Base-by-base conservation (phyloP, 2,888 invertebrate genomes). In the Pycnomerus fuliginosus region DNA sequence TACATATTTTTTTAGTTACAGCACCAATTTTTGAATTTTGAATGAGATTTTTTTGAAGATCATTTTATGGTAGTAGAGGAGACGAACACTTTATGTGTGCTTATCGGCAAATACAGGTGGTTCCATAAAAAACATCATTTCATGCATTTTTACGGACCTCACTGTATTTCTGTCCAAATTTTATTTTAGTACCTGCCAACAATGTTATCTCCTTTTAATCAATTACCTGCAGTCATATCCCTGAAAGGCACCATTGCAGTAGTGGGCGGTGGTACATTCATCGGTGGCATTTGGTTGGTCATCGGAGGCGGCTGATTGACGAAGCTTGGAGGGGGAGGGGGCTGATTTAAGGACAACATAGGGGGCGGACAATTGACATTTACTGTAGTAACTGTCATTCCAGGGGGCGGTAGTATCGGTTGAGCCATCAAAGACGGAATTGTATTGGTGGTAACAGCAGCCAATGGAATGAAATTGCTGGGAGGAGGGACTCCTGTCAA, bases 181-280 rank as follows among this genome's bases (percentile, higher is more conserved):
- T n/a, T n/a, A n/a, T n/a, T n/a, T n/a, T n/a, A n/a, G n/a, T n/a
- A n/a, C n/a, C n/a, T n/a, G n/a, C n/a, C n/a, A n/a, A n/a, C n/a
- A n/a, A n/a, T n/a, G n/a, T n/a, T n/a, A n/a, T n/a, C n/a, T n/a
- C n/a, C n/a, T n/a, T n/a, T n/a, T n/a, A n/a, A n/a, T n/a, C n/a
- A 57, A 53, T 63, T 71, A 72, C 72, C 72, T 71, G 69, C 50
- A 46, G 62, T 65, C 49, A 65, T 44, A 54, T 71, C 69, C 37
- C 62, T 61, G 17, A 62, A 65, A 31, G 48, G 37, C 15, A 52
- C 53, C 36, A 62, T 54, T 1, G 67, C 61, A 14, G 68, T 65
- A 4, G 53, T 66, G 4, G 75, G 75, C 3, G 76, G 75, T 40
- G 76, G 76, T 30, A 75, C 62, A 49, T 73, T 75, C 58, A 77